phyloP scores from a whole-genome alignment of 2,888 invertebrate species.

The Dysmachus trigonus region DNA sequence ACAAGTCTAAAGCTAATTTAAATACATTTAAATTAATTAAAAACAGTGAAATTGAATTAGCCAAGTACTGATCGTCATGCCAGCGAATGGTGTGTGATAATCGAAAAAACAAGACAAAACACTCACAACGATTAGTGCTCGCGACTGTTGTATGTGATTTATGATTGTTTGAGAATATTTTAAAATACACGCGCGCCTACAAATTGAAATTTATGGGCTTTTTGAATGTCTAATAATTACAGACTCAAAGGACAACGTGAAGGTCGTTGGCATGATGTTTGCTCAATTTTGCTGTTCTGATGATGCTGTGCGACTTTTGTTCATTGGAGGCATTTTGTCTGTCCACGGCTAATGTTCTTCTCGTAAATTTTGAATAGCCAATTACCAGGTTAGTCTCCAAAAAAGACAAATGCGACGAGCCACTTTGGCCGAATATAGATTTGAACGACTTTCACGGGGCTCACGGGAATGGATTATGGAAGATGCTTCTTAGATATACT shows the following conservation, averaged over 20 bases:
- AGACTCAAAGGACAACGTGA: background rate
- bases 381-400: background rate
- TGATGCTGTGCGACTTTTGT: background rate
- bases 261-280: background rate
- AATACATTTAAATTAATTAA: background rate
- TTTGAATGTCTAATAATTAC: background rate
- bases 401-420: background rate
- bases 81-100: background rate
- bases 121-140: background rate
- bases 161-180: background rate
- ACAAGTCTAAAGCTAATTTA: background rate
- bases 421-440: background rate
- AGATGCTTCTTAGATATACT: background rate
- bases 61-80: background rate
- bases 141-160: background rate
- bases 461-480: background rate
- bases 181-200: background rate
- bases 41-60: background rate
- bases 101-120: background rate
- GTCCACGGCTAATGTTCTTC: background rate
- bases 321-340: background rate
- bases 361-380: background rate
- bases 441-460: background rate
- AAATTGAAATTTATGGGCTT: background rate
- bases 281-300: background rate